phyloP scores from a whole-genome alignment of 2,888 invertebrate species.

The Andrena minutula region DNA sequence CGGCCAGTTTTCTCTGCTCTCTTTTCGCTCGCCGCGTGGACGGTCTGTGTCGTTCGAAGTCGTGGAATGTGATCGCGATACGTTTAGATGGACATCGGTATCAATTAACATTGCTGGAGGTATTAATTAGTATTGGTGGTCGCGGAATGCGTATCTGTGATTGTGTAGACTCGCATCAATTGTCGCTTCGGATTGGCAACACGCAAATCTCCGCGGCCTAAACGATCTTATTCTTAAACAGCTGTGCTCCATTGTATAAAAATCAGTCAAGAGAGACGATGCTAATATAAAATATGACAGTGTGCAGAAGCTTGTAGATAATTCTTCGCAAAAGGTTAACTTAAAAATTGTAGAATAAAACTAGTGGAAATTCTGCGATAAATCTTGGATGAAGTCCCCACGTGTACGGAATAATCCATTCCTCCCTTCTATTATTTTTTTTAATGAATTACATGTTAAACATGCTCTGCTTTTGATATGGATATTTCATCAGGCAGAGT shows the following conservation, averaged over 20 bases:
- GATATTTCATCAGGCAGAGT: not conserved
- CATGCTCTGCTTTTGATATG: not conserved
- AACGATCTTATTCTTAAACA: not conserved
- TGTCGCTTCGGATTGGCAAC: not conserved
- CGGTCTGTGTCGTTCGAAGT: constrained; percentile 34
- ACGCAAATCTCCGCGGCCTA: not conserved
- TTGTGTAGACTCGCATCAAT: constrained; percentile 5
- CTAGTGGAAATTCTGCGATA: too few relatives aligned
- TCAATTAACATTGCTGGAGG: constrained; percentile 52
- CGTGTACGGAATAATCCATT: too few relatives aligned
- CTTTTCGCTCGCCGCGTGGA: constrained; percentile 8
- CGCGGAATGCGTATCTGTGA: constrained; percentile 11
- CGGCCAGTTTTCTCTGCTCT: not conserved
- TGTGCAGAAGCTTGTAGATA: too few relatives aligned
- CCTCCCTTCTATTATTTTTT: too few relatives aligned
- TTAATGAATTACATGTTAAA: too few relatives aligned
- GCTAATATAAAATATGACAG: too few relatives aligned
- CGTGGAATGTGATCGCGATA: constrained; percentile 50
- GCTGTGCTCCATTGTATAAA: too few relatives aligned
- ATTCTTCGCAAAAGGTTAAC: too few relatives aligned
- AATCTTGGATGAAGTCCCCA: too few relatives aligned
- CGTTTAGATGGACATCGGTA: constrained; percentile 52
- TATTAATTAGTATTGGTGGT: constrained; percentile 54
- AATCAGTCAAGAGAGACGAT: too few relatives aligned
- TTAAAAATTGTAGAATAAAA: too few relatives aligned